A percentile compares a stretch with the other conserved stretches of the same genome.
Evolutionary conservation across 2,797 vertebrate species (phyloP).

Genomic region (Cryptoblepharus egeriae): DNA sequence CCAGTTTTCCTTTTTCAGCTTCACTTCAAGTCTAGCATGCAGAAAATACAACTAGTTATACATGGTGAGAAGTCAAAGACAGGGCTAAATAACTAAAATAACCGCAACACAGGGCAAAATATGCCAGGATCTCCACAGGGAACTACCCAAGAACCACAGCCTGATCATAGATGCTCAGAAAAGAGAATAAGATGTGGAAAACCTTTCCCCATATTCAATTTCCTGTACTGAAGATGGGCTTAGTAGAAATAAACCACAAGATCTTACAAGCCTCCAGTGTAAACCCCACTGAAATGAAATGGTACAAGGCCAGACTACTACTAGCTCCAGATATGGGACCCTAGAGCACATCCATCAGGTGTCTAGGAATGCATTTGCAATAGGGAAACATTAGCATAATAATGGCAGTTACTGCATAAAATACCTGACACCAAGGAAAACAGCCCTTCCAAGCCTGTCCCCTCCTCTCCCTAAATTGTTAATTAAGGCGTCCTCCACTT

Average conservation of each 20-base stretch:
- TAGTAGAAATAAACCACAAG: too few relatives aligned
- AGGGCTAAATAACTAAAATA: neutral
- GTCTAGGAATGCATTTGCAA: neutral
- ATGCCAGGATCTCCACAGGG: too few relatives aligned
- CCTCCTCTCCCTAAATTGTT: neutral
- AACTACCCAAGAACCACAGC: too few relatives aligned
- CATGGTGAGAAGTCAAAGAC: too few relatives aligned
- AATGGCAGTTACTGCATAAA: neutral
- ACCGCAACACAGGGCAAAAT: neutral
- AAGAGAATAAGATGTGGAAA: too few relatives aligned
- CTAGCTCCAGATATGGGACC: neutral
- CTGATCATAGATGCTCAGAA: too few relatives aligned
- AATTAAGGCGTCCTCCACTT: neutral
- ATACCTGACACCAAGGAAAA: neutral
- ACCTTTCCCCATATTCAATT: too few relatives aligned
- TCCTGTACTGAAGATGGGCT: too few relatives aligned
- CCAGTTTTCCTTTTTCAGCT: slow-evolving; percentile 98
- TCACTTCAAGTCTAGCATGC: slow-evolving; percentile 89
- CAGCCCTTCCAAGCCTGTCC: neutral
- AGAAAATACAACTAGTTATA: neutral
- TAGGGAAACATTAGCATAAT: neutral
- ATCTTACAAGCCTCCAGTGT: too few relatives aligned
- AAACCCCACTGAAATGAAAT: neutral
- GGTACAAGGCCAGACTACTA: neutral
- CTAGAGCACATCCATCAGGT: too few relatives aligned